Base-by-base conservation (phyloP, 2,797 vertebrate species). In the Onychomys arenicola region DNA sequence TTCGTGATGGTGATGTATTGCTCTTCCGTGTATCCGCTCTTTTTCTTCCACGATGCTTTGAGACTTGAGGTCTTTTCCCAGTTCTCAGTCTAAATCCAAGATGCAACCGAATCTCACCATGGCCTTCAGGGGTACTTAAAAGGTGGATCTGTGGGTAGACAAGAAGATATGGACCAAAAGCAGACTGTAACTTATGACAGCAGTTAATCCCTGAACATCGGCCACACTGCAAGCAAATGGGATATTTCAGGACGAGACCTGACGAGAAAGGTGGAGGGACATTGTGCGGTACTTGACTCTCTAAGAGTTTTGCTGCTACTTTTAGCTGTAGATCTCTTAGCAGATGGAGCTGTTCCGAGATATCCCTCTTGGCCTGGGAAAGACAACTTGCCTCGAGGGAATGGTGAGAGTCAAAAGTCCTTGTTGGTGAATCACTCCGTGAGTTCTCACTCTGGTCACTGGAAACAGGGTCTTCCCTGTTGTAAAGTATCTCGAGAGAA, bases 71-170 rank as follows among this genome's bases (percentile, higher is more conserved):
- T 96, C 93, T 98, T 96, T 97, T 97, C n/a, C 85, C 73, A 97
- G 65, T 96, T 87, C 11, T 11, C 85, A 98, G 65, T 71, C 83
- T 93, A 93, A 98, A 98, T 69, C 96, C 97, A 89, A 97, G 97
- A 57, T 76, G 82, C 61, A 97, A 0, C 25, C 46, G 93, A 87
- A 97, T 61, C 52, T 97, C 94, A 49, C 93, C 93, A 17, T 61
- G 96, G 69, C 97, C 98, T 85, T 98, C 93, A 52, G 97, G 95
- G 59, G 94, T 98, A 12, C 86, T 94, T 90, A 97, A 89, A 59
- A 97, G 96, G 71, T 96, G 96, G 65, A 97, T 88, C 90, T 96
- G 95, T 85, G 97, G 97, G 63, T 97, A 98, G 71, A 98, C 92
- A 52, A 98, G 96, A 94, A 98, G 95, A 73, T 97, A 94, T 81